phyloP scores from a whole-genome alignment of 2,888 invertebrate genomes.

The Acleris laterana region DNA sequence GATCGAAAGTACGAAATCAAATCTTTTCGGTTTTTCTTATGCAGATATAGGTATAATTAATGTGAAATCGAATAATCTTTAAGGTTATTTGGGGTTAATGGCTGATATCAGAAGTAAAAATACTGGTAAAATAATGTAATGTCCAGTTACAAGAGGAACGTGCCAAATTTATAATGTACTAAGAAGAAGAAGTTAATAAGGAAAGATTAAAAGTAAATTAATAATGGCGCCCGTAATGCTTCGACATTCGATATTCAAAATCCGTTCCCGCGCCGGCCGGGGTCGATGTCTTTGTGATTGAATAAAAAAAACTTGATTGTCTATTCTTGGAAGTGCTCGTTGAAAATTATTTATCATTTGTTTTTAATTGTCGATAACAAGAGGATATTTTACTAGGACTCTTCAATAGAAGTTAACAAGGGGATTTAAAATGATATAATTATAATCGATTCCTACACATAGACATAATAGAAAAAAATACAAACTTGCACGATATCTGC shows the following conservation, averaged over 20 bases:
- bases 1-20: too few relatives aligned
- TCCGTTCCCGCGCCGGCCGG: conserved; percentile 49
- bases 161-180: conserved; percentile 40
- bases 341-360: conserved; percentile 7
- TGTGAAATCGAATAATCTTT: too few relatives aligned
- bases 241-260: conserved; percentile 64
- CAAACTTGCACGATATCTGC: too few relatives aligned
- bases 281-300: conserved; percentile 34
- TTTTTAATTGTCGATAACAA: conserved; percentile 13
- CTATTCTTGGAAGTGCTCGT: conserved; percentile 19
- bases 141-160: conserved; percentile 13
- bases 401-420: too few relatives aligned
- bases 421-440: too few relatives aligned
- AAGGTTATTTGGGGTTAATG: not conserved
- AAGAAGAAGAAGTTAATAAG: conserved; percentile 52
- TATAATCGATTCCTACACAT: too few relatives aligned
- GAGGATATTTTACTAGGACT: not conserved
- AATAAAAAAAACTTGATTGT: conserved; percentile 26
- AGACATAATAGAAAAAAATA: too few relatives aligned
- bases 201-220: conserved; percentile 60
- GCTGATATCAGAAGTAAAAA: not conserved
- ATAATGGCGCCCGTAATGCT: conserved; percentile 54
- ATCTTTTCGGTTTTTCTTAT: too few relatives aligned
- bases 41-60: too few relatives aligned
- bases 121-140: not conserved